Base-by-base conservation (phyloP, 2,888 invertebrate species). In the Cryptocheilus praepositus region DNA sequence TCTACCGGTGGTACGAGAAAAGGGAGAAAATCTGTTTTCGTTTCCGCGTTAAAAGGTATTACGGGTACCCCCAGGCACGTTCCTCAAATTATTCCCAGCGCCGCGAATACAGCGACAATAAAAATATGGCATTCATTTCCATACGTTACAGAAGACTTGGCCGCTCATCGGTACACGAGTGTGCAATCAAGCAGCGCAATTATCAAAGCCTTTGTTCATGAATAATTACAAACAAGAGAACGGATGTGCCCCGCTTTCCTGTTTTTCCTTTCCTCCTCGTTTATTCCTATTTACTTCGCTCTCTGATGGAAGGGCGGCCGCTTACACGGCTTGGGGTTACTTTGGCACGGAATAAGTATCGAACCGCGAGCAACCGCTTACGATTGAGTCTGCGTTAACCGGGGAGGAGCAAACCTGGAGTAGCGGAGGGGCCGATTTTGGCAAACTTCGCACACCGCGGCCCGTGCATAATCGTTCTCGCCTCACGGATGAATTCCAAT, bases 201-300 rank as follows among this genome's bases (percentile, higher is more conserved):
- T 85, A 85, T 85, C 85, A 80, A 78, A 80, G 83, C 82, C 83
- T 85, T 85, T 85, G 85, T 85, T 84, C 83, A 83, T 85, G 85
- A 86, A 85, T 86, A 86, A 86, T 86, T 83, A 83, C 83, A 83
- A 86, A 82, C 81, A 81, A 81, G 84, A 79, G 81, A 78, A 80
- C 74, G 74, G 74, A 36, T 56, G 21, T n/a, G 18, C 44, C 44
- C 43, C 22, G 52, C 21, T 19, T 44, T n/a, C 52, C 43, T 18
- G 19, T 21, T 5, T 52, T 36, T 25, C 43, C 60, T 60, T 52
- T 45, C 52, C 70, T 70, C 70, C 59, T 67, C 63, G 67, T 73
- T 72, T 67, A 61, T 61, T 71, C 74, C 68, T 74, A 64, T 78
- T 74, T 71, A 72, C 71, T 53, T 63, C 61, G 43, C 69, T 62